Evolutionary conservation across 2,888 invertebrate species (phyloP), one percentile per base, ranked within the genome.

Genomic region (Alsophila aescularia): DNA sequence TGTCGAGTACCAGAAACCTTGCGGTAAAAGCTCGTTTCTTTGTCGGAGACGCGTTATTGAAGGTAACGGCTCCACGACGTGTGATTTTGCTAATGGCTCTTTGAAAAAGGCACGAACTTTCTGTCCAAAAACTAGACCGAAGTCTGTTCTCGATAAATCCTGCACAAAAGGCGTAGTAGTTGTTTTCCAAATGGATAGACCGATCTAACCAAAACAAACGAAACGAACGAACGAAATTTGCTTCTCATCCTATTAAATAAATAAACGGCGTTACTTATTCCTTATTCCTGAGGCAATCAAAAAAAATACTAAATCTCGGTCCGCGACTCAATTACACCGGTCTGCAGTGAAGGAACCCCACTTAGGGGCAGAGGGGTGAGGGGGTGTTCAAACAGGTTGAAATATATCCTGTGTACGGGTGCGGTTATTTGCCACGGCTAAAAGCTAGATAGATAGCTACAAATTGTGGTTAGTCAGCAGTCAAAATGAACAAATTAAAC

Each of bases 381-480:
- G 37, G 35, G 45, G 40, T 44, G 61, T 48, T 47, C 55, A 55
- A 62, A 58, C 62, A 60, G 60, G 62, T 60, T 60, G 58, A 48
- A 48, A 56, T 51, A 47, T 56, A 36, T 34, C 21, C 49, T 5
- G 37, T 10, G 47, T 7, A 43, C n/a, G 51, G 21, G 36, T 16
- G 29, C 42, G 52, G 52, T 35, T 49, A 39, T 21, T 37, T 16
- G 43, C 37, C 44, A 41, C 50, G 18, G 45, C 50, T 41, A 40
- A 45, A 49, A 36, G 31, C 39, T 45, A 4, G 16, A 14, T 31
- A 29, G 27, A 29, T 31, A 42, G 29, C 8, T 29, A 2, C n/a
- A 10, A 29, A 24, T 24, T 5, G 5, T 7, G 8, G 24, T 1
- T 8, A 6, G 24, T 24, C n/a, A n/a, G n/a, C n/a, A n/a, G n/a